These are phyloP conservation scores for Porites rus DNA, from an alignment of 92 coral and sea anemone species.

Conservation along the genomic window DNA sequence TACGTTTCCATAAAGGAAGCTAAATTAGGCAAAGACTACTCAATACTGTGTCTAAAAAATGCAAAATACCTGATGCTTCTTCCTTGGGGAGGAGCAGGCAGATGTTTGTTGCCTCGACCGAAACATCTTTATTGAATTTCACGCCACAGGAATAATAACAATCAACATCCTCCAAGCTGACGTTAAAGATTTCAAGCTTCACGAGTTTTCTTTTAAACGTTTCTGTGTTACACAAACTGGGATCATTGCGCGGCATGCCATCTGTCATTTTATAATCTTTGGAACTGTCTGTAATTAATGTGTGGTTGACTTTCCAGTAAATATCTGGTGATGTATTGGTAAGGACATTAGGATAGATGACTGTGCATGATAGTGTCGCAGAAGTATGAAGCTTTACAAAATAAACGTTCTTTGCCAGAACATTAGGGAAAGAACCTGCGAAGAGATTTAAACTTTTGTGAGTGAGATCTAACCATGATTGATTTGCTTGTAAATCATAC, in stretches of 20 bases:
- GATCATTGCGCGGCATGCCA: background rate
- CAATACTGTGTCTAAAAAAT: no score
- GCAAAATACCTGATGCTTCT: background rate
- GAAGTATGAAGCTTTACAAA: background rate
- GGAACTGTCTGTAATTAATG: background rate
- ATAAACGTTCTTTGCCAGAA: background rate
- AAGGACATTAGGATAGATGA: background rate
- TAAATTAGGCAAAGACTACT: no score
- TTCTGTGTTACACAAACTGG: background rate
- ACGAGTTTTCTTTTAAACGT: no score
- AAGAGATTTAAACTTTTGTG: background rate
- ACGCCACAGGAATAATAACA: slow-evolving; percentile 23
- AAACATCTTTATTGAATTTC: background rate
- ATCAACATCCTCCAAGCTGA: slow-evolving; percentile 5
- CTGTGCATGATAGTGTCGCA: background rate
- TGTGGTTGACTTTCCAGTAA: slow-evolving; percentile 16
- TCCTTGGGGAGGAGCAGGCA: background rate
- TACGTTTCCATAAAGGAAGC: no score
- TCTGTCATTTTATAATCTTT: background rate
- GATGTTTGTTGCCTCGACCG: background rate
- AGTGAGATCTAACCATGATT: no score
- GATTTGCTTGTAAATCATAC: no score
- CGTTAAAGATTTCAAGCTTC: slow-evolving; percentile 4
- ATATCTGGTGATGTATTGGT: background rate
- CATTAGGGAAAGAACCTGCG: background rate